Evolutionary conservation across 1,140 invertebrate species (phyloP), one percentile per base, ranked within the genome.

Genomic region (Battus philenor): DNA sequence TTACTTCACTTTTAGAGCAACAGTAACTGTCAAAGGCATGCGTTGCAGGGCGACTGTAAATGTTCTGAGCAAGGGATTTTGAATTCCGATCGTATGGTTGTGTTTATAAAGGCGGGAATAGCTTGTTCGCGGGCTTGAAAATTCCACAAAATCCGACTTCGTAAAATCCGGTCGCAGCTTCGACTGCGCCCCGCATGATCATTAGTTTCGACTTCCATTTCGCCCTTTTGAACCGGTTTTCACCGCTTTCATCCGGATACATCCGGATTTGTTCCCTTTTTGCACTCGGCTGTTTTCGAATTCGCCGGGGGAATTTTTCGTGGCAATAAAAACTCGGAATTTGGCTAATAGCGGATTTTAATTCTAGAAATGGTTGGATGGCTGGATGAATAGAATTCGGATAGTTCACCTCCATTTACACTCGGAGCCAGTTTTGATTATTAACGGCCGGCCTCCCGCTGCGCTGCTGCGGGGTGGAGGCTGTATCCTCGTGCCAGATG

Each of bases 131-230:
- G 4, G 22, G 10, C 13, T 29, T 13, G 10, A 41, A 41, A 27
- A 41, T 13, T 41, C 29, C 4, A 2, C 9, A 41, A 41, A 29
- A 41, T 4, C 24, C 33, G 31, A 44, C 22, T 50, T 50, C 46
- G 30, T 51, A 55, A 59, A 58, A 54, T 47, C 50, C 44, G 13
- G 50, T 44, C 53, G 48, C 53, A 50, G 36, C 50, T 56, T 57
- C 47, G 36, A 50, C 32, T 51, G 31, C 17, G 36, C 44, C 49
- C 43, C 47, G 46, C 47, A 47, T 50, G 55, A 67, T 73, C 68
- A 71, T 76, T 76, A 71, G 57, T 76, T 76, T 65, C 50, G 58
- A 56, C 54, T 59, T 54, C 36, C 50, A 61, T 60, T 60, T 55
- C 48, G 36, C 41, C 45, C 54, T 55, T 63, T 68, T 64, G 61